phyloP scores from a whole-genome alignment of 2,113 vertebrate genomes.

The Pontoporia blainvillei region DNA sequence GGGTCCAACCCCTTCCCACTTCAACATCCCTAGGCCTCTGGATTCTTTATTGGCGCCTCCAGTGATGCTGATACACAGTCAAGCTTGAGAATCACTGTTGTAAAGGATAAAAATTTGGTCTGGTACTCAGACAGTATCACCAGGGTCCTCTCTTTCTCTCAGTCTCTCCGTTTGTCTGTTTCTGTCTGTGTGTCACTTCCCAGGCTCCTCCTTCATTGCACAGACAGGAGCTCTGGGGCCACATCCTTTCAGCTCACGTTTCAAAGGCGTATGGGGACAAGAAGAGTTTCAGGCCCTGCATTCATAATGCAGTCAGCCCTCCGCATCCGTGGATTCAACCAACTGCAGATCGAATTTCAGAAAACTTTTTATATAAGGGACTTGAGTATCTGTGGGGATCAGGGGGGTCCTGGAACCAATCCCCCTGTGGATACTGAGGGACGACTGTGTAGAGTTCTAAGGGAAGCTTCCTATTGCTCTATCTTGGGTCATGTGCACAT shows the following conservation, averaged over 20 bases:
- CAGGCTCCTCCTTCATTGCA: neutral
- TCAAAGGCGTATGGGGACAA: neutral
- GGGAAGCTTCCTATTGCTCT: neutral
- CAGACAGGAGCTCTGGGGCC: neutral
- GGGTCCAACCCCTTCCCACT: neutral
- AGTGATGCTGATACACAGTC: neutral
- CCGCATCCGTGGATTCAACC: neutral
- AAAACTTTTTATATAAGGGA: neutral
- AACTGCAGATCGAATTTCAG: neutral
- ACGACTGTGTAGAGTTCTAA: neutral
- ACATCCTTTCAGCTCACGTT: neutral
- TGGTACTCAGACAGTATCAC: neutral
- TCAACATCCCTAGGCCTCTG: neutral
- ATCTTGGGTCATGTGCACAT: neutral
- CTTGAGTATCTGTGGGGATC: neutral
- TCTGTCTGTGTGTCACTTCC: neutral
- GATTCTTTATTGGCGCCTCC: neutral
- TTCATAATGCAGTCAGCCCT: neutral
- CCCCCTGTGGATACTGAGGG: neutral
- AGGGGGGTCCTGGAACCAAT: neutral
- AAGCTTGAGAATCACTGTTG: neutral
- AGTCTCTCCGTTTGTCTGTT: neutral
- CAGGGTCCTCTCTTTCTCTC: neutral
- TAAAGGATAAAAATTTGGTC: neutral
- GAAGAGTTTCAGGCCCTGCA: neutral